Evolutionary conservation across 2,888 invertebrate species (phyloP), one percentile per base, ranked within the genome.

Genomic region (Halictus ligatus): DNA sequence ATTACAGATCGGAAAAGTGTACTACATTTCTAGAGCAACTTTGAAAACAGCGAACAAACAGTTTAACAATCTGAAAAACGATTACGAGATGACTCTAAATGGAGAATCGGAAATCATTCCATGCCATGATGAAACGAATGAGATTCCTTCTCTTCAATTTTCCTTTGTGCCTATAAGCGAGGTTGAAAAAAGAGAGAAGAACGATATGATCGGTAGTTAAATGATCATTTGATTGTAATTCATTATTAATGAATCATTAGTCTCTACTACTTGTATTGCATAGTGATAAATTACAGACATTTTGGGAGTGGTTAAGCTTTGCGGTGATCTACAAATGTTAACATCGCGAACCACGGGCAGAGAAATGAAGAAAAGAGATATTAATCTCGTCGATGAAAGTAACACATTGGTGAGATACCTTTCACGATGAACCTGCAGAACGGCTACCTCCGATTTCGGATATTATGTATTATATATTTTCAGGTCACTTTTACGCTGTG

Each of bases 11-110:
- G 97, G 98, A 91, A 97, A 97, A 95, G 97, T 99, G 0, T 99
- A 99, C 95, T 98, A 97, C 94, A 97, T 99, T 86, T 97, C 98
- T 73, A 97, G 97, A 86, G 98, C 98, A 88, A 96, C 96, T 73
- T 95, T 99, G n/a, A 99, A 99, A 95, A 97, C 98, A 2, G 99
- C 99, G 0, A 99, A 99, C 95, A 99, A 99, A 94, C 97, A 98
- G 93, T 99, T 96, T 95, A 96, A 97, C 54, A 96, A 96, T 60
- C 95, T 99, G 10, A 98, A 98, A 89, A 99, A 99, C 94, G 99
- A 99, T 94, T 99, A 99, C 93, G 99, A 99, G 95, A 98, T 99
- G 97, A 97, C 98, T 1, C 97, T 99, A 93, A 97, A 96, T 18
- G 95, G 95, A 12, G 98, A 99, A 72, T 97, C 98, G 0, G 96